phyloP scores from a whole-genome alignment of 1,140 invertebrate genomes.

The Zaprionus nigranus region DNA sequence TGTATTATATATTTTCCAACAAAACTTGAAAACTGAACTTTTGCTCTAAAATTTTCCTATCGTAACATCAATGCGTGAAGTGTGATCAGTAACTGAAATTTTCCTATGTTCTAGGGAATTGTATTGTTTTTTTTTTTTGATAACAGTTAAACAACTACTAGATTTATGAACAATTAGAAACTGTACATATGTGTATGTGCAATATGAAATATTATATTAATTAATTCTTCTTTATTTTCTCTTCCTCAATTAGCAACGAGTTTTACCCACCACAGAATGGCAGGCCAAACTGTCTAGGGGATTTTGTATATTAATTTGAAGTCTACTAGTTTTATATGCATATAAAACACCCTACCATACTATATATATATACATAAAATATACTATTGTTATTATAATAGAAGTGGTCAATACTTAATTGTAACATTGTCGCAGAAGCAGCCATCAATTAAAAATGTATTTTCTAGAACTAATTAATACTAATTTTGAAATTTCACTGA shows the following conservation, averaged over 20 bases:
- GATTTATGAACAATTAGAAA: background rate
- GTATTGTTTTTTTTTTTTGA: background rate
- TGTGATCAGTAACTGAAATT: background rate
- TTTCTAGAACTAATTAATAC: slow-evolving; percentile 31
- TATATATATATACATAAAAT: slow-evolving; percentile 17
- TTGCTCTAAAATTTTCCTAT: background rate
- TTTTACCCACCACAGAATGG: slow-evolving; percentile 77
- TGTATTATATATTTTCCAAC: background rate
- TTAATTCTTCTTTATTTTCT: slow-evolving; percentile 1
- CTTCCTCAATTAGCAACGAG: slow-evolving; percentile 58
- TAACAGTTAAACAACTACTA: background rate
- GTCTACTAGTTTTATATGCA: slow-evolving; percentile 47
- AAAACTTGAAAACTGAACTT: background rate
- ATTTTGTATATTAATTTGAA: slow-evolving; percentile 56
- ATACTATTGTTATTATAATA: slow-evolving; percentile 7
- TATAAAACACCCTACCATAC: slow-evolving; percentile 34
- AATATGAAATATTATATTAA: background rate
- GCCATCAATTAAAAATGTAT: slow-evolving; percentile 35
- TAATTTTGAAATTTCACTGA: slow-evolving; percentile 32
- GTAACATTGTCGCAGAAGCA: slow-evolving; percentile 29
- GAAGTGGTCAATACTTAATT: slow-evolving; percentile 28
- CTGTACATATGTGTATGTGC: background rate
- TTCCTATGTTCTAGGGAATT: background rate
- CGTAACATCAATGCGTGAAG: background rate
- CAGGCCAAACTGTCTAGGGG: slow-evolving; percentile 77